Base-by-base conservation (phyloP, 2,888 invertebrate genomes). In the Himalopsyche kuldschensis region DNA sequence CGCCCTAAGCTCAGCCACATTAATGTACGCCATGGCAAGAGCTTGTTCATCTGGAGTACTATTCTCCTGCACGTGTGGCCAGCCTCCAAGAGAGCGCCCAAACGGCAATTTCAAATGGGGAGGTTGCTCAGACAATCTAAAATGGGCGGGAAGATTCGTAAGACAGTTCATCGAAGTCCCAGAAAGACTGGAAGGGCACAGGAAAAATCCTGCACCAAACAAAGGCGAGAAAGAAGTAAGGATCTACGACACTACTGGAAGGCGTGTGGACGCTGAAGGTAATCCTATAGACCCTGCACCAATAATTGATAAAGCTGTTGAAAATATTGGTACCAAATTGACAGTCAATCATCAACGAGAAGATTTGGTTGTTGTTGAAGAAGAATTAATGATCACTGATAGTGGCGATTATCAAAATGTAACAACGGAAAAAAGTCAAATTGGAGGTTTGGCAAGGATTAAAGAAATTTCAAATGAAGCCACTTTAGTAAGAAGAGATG, bases 61-160 rank as follows among this genome's bases (percentile, higher is more conserved):
- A 77, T 92, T 94, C 11, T 94, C 95, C 78, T 97, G 97, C 90
- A 94, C 95, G 69, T 97, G 97, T 89, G 96, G 96, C 0, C 91
- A 93, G 4, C 93, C 95, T 30, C 96, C 96, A 0, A 92, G 93
- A 82, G 94, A 94, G 31, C 93, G 94, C 1, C 94, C 95, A 8
- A 93, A 93, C 82, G 94, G 94, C 0, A 92, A 94, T 85, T 96
- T 96, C 90, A 95, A 96, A 89, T 97, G 97, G 97, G 96, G 96
- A 76, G 97, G 97, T 41, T 97, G 97, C 89, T 95, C 96, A 0
- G 97, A 97, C 88, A 96, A 97, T 90, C 92, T 94, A 82, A 93
- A 93, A 87, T 95, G 95, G 92, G 96, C 95, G 1, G 93, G 94
- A 82, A 92, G 94, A 87, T 95, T 96, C 88, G 94, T 95, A 11